Base-by-base conservation (phyloP, 2,113 vertebrate species). In the Atrichornis clamosus region DNA sequence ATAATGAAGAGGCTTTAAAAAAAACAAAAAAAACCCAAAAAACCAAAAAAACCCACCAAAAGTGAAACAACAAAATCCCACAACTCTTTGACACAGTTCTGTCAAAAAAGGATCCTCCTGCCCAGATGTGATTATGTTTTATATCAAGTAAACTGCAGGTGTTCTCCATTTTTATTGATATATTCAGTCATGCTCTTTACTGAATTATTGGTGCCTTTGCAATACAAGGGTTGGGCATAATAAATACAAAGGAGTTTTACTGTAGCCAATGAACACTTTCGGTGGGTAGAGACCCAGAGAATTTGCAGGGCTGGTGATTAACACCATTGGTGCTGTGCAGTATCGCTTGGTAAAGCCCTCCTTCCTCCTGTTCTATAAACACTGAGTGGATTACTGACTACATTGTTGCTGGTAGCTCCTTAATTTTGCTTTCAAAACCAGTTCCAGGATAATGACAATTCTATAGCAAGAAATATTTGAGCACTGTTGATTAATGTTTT, bases 391-490 rank as follows among this genome's bases (percentile, higher is more conserved):
- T 88, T 55, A 28, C 33, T 59, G 52, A 47, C 68, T 39, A 2
- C 39, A 28, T 58, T 70, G 42, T 3, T 68, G 32, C 46, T 91
- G 46, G 53, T 24, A 72, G 53, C 30, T 53, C 49, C 37, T 89
- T 80, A 69, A 74, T 89, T 93, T 94, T 85, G 44, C 27, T 84
- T 80, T 88, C 58, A 65, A 94, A 92, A 88, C 37, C 26, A 82
- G 56, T 87, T 81, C 64, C 28, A 53, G 28, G n/a, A 59, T 63
- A 90, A 89, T 1, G 8, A 60, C 44, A 77, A 63, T 39, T 60
- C 32, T 84, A 86, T 41, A 69, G 33, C 16, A 74, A 84, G 49
- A 58, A 84, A 84, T 69, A 90, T 81, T 90, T 44, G 30, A 82
- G 20, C 11, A 28, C 9, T 10, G 15, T 67, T 67, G 28, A 42